Percentiles rank a stretch among this genome's conserved stretches.
These are phyloP conservation scores for Holotrichia oblita DNA, from an alignment of 1,140 invertebrate species.

Conservation along the genomic window DNA sequence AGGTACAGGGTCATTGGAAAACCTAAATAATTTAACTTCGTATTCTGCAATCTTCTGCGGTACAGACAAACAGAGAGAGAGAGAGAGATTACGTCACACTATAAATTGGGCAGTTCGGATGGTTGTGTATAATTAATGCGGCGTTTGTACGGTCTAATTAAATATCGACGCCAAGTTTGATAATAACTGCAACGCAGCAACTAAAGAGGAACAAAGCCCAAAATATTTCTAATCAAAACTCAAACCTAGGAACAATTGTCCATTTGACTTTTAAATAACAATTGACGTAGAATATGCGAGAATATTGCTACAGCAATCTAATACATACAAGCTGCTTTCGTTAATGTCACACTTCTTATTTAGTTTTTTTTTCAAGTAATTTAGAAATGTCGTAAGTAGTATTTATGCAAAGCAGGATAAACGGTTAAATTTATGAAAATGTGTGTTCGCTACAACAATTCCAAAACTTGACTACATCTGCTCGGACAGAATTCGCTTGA, in stretches of 20 bases:
- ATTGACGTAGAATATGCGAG: not conserved
- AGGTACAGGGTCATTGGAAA: slow-evolving; percentile 5
- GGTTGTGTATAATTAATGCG: slow-evolving; percentile 17
- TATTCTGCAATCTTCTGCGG: not conserved
- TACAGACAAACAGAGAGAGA: too few species aligned
- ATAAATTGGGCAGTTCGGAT: slow-evolving; percentile 5
- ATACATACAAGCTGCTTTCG: too few species aligned
- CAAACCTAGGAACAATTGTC: not conserved
- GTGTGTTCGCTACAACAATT: too few species aligned
- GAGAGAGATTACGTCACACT: not conserved
- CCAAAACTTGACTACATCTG: too few species aligned
- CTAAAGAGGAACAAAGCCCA: not conserved
- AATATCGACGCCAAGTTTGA: not conserved
- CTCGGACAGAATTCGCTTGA: too few species aligned
- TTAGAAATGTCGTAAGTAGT: too few species aligned
- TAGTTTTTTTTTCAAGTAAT: too few species aligned
- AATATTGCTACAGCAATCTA: not conserved
- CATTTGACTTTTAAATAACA: not conserved
- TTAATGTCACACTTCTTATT: too few species aligned
- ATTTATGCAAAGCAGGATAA: too few species aligned
- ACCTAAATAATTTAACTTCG: slow-evolving; percentile 27
- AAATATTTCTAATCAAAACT: not conserved
- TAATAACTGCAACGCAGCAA: not conserved
- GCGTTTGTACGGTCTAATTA: slow-evolving; percentile 2
- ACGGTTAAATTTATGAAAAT: too few species aligned